Percentiles rank a stretch among this genome's conserved stretches.
Evolutionary conservation across 2,888 invertebrate genomes (phyloP).

Genomic region (Plusia festucae): DNA sequence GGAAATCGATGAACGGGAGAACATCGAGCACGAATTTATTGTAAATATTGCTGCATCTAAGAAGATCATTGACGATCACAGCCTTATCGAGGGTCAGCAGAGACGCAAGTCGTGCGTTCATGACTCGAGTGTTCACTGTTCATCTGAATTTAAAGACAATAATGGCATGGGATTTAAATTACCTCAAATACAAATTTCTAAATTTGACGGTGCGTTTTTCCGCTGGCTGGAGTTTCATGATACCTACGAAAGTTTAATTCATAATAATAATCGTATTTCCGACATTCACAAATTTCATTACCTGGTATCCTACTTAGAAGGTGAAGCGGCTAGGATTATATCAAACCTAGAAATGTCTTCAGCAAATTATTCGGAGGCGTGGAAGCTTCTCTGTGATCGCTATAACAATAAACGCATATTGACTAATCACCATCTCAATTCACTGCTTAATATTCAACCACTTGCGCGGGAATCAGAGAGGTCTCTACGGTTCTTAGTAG

Average conservation of each 20-base stretch:
- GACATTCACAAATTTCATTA: background rate
- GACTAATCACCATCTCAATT: background rate
- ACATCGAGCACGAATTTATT: too few species aligned
- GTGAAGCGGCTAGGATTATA: background rate
- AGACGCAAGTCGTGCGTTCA: too few species aligned
- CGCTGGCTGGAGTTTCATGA: too few species aligned
- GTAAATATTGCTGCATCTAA: too few species aligned
- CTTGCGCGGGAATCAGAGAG: background rate
- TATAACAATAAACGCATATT: background rate
- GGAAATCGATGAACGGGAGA: too few species aligned
- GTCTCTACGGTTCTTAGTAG: background rate
- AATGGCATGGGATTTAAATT: too few species aligned
- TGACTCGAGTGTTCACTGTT: too few species aligned
- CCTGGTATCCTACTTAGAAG: slow-evolving; percentile 1
- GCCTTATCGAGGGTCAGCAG: too few species aligned
- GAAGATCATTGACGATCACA: too few species aligned
- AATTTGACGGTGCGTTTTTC: too few species aligned
- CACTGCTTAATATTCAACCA: background rate
- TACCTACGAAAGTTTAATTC: background rate
- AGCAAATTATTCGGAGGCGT: background rate
- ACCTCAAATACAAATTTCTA: too few species aligned
- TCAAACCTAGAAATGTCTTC: background rate
- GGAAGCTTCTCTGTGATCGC: background rate
- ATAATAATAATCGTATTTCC: background rate
- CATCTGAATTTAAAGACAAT: too few species aligned